Base-by-base conservation (phyloP, 2,797 vertebrate genomes). In the Naso thynnoides region DNA sequence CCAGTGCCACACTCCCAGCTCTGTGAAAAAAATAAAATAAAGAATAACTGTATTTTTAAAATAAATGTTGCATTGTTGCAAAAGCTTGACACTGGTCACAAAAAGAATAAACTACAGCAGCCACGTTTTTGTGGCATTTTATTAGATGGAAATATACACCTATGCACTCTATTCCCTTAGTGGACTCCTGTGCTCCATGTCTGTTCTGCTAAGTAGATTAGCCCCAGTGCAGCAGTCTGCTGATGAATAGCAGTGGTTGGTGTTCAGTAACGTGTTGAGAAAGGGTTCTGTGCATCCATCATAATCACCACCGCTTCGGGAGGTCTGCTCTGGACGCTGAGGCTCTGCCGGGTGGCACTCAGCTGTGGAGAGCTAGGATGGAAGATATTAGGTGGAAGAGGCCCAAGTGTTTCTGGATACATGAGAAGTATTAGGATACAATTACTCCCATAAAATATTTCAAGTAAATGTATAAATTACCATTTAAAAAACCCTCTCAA, bases 211-310 rank as follows among this genome's bases (percentile, higher is more conserved):
- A 86, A 88, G 73, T 56, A 63, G 75, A 74, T 86, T 80, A 87
- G 60, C 48, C 13, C 10, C 8, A n/a, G 47, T 55, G 58, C 44
- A 18, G 59, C 44, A 63, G 85, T 48, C 50, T 48, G 61, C 62
- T 89, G 84, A 91, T 90, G 85, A 89, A 89, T 86, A 81, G 82
- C 56, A 67, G 75, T 62, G 45, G 81, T 75, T 81, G 86, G 80
- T 84, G 80, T 86, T 81, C 47, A 73, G 61, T 78, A 77, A 73
- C 29, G 15, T 68, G 83, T 36, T 63, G 59, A 56, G 47, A 73
- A 66, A 7, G 19, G 55, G 73, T 67, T 16, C 76, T 18, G 70
- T 39, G 68, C 44, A 86, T 90, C 73, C 42, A 69, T 88, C 86
- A 86, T 52, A 55, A 73, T 82, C 81, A 70, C 54, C 58, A 42